A percentile compares a stretch with the other conserved stretches of the same genome.
phyloP scores from a whole-genome alignment of 2,888 invertebrate genomes.

The Epinotia ramella region DNA sequence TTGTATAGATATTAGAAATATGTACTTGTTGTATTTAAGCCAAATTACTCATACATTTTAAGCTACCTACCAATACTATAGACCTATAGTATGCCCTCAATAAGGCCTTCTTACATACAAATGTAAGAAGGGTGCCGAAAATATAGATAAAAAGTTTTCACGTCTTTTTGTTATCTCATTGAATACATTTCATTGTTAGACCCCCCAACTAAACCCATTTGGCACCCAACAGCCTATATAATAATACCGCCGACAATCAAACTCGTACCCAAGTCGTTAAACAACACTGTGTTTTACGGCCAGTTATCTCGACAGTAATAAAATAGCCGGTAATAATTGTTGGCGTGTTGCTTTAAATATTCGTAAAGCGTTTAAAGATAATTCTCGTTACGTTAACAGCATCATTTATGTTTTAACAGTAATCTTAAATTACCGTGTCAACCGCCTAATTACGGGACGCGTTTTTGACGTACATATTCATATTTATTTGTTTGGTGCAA shows the following conservation, averaged over 20 bases:
- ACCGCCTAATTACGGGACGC: neutral
- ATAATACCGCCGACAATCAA: neutral
- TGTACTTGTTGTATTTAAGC: neutral
- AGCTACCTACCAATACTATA: neutral
- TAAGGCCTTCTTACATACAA: no score
- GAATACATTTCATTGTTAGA: conserved; percentile 3
- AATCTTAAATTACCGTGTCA: neutral
- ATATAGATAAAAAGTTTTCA: neutral
- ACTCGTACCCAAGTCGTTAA: conserved; percentile 6
- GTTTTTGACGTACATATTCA: neutral
- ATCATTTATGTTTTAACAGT: neutral
- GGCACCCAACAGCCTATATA: neutral
- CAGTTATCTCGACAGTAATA: conserved; percentile 15
- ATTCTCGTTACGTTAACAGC: conserved; percentile 13
- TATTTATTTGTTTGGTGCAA: no score
- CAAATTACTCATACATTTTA: neutral
- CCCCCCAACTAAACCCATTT: neutral
- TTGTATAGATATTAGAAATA: no score
- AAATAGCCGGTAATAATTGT: conserved; percentile 8
- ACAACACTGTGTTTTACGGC: conserved; percentile 8
- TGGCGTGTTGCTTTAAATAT: conserved; percentile 8
- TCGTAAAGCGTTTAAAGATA: conserved; percentile 13
- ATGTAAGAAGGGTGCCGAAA: neutral
- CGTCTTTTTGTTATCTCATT: neutral
- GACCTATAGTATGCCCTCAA: neutral